Evolutionary conservation across 2,888 invertebrate genomes (phyloP).

Genomic region (Eurois occulta): DNA sequence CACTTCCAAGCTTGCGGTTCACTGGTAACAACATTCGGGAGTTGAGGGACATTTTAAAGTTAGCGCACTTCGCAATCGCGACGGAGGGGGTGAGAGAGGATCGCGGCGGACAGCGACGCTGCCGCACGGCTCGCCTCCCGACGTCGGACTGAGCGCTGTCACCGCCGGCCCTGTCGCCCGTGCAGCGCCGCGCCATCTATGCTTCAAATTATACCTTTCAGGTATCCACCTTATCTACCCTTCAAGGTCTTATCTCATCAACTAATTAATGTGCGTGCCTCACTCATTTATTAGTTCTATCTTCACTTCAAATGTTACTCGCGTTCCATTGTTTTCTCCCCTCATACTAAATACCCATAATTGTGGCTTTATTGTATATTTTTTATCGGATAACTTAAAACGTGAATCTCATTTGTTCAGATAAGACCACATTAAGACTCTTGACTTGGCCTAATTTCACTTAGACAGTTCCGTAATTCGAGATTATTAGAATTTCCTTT

Average conservation of each 20-base stretch:
- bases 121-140: constrained; percentile 72
- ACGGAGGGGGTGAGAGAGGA: constrained; percentile 63
- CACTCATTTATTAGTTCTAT: constrained; percentile 66
- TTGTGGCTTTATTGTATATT: neutral
- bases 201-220: constrained; percentile 74
- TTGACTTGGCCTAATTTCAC: constrained; percentile 57
- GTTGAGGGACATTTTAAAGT: constrained; percentile 83
- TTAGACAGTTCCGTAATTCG: constrained; percentile 63
- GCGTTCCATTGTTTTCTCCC: constrained; percentile 36
- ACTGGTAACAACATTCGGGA: constrained; percentile 71
- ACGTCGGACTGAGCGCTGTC: constrained; percentile 72
- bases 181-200: constrained; percentile 68
- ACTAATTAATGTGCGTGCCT: constrained; percentile 71
- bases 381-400: constrained; percentile 14
- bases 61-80: constrained; percentile 74
- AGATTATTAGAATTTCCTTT: constrained; percentile 67
- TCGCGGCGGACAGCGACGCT: constrained; percentile 65
- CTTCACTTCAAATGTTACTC: constrained; percentile 57
- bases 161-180: constrained; percentile 60
- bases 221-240: constrained; percentile 73
- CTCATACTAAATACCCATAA: constrained; percentile 9
- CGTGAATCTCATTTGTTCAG: constrained; percentile 37
- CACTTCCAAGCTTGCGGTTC: constrained; percentile 77
- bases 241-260: constrained; percentile 71
- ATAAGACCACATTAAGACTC: constrained; percentile 37